phyloP scores from a whole-genome alignment of 2,113 vertebrate species.

The Clupea harengus region DNA sequence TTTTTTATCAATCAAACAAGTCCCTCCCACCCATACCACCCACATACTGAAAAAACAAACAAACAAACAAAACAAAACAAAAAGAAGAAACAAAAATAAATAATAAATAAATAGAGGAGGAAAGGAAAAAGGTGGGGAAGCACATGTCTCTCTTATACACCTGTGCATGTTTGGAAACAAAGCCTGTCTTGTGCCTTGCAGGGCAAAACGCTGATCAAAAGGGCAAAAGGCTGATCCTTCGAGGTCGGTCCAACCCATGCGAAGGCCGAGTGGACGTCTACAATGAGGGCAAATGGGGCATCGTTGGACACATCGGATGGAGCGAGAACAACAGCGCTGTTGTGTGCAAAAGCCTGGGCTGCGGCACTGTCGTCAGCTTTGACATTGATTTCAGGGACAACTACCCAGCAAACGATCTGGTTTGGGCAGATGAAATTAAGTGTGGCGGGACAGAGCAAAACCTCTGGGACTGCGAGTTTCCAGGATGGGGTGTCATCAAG shows the following conservation, averaged over 20 bases:
- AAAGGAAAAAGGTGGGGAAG: too few species aligned
- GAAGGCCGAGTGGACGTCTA: conserved; percentile 54
- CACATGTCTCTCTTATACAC: too few species aligned
- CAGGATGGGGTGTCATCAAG: rapidly evolving
- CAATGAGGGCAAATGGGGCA: rapidly evolving
- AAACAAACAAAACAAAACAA: too few species aligned
- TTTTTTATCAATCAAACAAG: too few species aligned
- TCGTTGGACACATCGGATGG: conserved; percentile 51
- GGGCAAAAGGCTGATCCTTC: conserved; percentile 47
- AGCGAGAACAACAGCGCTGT: rapidly evolving
- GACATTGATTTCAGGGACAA: rapidly evolving
- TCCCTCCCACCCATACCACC: too few species aligned
- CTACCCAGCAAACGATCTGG: neutral
- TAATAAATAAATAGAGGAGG: too few species aligned
- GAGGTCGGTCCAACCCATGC: conserved; percentile 30
- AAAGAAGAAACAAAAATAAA: too few species aligned
- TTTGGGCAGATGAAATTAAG: conserved; percentile 24
- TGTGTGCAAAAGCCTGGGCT: conserved; percentile 50
- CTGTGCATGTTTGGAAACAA: neutral
- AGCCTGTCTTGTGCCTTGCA: neutral
- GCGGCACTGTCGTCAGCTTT: neutral
- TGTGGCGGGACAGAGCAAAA: neutral
- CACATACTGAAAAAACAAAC: too few species aligned
- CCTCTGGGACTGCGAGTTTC: neutral
- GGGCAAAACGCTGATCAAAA: too few species aligned